These are phyloP conservation scores for Tetropium fuscum DNA, from an alignment of 2,888 invertebrate species.

Conservation along the genomic window DNA sequence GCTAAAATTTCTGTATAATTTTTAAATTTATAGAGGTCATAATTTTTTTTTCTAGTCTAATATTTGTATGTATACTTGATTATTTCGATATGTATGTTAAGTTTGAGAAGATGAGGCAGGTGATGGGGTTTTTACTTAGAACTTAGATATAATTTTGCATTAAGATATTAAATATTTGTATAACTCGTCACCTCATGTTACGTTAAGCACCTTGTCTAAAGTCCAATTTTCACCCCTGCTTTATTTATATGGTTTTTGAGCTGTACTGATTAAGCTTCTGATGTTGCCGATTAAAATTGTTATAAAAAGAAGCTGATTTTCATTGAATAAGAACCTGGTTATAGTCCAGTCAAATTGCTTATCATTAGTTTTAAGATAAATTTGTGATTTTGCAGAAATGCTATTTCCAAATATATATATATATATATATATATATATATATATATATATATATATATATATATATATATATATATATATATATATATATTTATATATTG, in stretches of 20 bases:
- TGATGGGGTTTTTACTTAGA: conserved; percentile 57
- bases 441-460: no score
- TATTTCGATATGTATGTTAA: conserved; percentile 52
- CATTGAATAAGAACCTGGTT: conserved; percentile 20
- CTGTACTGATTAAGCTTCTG: conserved; percentile 59
- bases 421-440: no score
- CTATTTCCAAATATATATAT: conserved; percentile 26
- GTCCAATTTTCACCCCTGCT: conserved; percentile 58
- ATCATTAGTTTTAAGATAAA: conserved; percentile 23
- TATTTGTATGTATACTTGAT: conserved; percentile 52
- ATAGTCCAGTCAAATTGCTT: conserved; percentile 26
- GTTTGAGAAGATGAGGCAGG: conserved; percentile 55
- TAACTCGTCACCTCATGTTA: conserved; percentile 55
- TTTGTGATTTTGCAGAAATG: conserved; percentile 22
- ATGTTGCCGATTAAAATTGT: conserved; percentile 62
- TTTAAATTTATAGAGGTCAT: conserved; percentile 39
- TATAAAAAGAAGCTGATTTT: conserved; percentile 51
- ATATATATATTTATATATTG: no score
- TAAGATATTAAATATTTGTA: conserved; percentile 49
- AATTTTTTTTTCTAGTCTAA: conserved; percentile 56
- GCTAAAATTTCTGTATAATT: conserved; percentile 45
- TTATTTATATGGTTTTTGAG: conserved; percentile 57
- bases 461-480: no score
- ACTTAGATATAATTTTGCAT: conserved; percentile 52
- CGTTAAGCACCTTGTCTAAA: conserved; percentile 53